Percentiles rank a stretch among this genome's conserved stretches.
These are phyloP conservation scores for Tenualosa thibaudeaui DNA, from an alignment of 2,797 vertebrate species.

Conservation along the genomic window DNA sequence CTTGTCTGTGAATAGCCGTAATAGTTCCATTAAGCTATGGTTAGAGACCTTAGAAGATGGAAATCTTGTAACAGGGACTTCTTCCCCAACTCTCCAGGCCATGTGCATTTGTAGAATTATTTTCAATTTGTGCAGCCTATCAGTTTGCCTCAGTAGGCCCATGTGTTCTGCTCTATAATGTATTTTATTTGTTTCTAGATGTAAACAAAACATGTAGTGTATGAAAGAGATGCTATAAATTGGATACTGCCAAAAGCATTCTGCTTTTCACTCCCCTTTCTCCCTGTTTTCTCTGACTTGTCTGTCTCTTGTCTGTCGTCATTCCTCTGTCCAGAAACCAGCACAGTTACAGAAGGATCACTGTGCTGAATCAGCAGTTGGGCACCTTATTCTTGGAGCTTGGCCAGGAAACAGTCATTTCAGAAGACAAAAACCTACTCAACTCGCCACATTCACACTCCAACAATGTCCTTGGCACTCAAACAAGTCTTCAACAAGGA, in stretches of 20 bases:
- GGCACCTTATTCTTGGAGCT: slow-evolving; percentile 14
- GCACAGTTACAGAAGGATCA: neutral
- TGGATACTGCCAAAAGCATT: too few relatives aligned
- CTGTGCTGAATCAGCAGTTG: neutral
- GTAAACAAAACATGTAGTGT: neutral
- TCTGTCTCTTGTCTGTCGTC: neutral
- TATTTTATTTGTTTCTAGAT: neutral
- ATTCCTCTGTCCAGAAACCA: neutral
- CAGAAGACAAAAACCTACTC: slow-evolving; percentile 36
- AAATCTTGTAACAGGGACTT: neutral
- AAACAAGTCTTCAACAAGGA: slow-evolving; percentile 98
- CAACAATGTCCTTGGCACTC: slow-evolving; percentile 84
- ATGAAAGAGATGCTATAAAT: too few relatives aligned
- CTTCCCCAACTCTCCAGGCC: neutral
- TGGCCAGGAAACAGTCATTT: slow-evolving; percentile 37
- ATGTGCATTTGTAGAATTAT: neutral
- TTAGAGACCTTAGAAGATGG: neutral
- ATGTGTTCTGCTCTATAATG: neutral
- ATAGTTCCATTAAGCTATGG: neutral
- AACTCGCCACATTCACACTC: slow-evolving; percentile 18
- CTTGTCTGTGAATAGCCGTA: neutral
- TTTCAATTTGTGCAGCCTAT: neutral
- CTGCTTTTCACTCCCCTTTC: neutral
- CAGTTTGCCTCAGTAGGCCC: too few relatives aligned
- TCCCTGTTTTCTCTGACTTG: neutral